These are phyloP conservation scores for Elephas maximus DNA, from an alignment of 2,113 vertebrate species.

Conservation along the genomic window DNA sequence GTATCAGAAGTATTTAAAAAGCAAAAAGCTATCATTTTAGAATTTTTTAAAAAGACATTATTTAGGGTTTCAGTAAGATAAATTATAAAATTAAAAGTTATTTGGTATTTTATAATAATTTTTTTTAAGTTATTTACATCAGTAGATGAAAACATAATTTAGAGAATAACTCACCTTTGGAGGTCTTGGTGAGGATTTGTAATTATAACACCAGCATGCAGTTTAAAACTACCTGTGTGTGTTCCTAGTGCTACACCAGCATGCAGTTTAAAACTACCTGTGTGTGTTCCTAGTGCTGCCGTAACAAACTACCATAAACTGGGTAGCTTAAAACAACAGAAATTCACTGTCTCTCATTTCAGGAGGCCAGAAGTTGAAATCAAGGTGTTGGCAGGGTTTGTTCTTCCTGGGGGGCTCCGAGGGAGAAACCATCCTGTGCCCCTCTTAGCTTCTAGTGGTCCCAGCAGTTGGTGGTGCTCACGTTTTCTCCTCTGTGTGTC, in stretches of 20 bases:
- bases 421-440: not conserved
- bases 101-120: too few species aligned
- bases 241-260: not conserved
- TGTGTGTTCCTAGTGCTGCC: not conserved
- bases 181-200: not conserved
- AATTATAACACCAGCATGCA: not conserved
- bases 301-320: not conserved
- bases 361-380: not conserved
- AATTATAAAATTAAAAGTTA: not conserved
- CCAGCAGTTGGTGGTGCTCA: not conserved
- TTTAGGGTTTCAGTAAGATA: not conserved
- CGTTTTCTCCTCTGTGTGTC: not conserved
- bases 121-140: not conserved
- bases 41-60: not conserved
- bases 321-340: not conserved
- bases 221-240: not conserved
- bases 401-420: not conserved
- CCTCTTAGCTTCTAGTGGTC: not conserved
- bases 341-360: not conserved
- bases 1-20: constrained; percentile 3
- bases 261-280: not conserved
- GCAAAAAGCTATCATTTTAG: not conserved
- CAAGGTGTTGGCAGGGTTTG: not conserved
- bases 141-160: not conserved
- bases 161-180: not conserved